These are phyloP conservation scores for Psilopsiagon aurifrons DNA, from an alignment of 2,113 vertebrate genomes.

Conservation along the genomic window DNA sequence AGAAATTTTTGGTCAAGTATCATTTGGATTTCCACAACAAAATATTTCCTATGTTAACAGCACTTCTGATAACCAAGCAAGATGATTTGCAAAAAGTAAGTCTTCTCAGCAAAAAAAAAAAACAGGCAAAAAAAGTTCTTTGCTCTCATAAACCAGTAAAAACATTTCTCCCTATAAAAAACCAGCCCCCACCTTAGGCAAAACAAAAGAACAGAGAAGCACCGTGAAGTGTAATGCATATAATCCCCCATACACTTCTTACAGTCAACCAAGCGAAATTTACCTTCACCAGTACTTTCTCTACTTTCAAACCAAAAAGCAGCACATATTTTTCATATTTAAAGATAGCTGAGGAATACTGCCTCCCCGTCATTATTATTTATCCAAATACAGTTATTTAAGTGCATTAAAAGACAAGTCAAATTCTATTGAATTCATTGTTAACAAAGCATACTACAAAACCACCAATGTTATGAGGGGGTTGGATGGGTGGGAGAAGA, in stretches of 20 bases:
- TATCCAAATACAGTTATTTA: background rate
- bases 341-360: background rate
- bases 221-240: background rate
- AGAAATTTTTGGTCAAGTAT: background rate
- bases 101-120: background rate
- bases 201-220: background rate
- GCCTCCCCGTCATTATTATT: background rate
- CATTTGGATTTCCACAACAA: background rate
- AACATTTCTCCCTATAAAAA: background rate
- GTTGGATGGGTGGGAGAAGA: background rate
- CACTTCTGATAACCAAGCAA: background rate
- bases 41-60: background rate
- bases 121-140: background rate
- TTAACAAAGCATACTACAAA: background rate
- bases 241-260: background rate
- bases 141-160: background rate
- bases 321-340: background rate
- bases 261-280: accelerated
- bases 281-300: background rate
- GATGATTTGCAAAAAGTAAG: background rate
- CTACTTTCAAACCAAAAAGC: background rate
- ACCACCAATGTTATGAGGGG: accelerated
- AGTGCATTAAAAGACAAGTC: background rate
- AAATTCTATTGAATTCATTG: background rate
- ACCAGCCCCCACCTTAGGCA: background rate